Evolutionary conservation across 2,113 vertebrate genomes (phyloP).

Genomic region (Xerus inauris): DNA sequence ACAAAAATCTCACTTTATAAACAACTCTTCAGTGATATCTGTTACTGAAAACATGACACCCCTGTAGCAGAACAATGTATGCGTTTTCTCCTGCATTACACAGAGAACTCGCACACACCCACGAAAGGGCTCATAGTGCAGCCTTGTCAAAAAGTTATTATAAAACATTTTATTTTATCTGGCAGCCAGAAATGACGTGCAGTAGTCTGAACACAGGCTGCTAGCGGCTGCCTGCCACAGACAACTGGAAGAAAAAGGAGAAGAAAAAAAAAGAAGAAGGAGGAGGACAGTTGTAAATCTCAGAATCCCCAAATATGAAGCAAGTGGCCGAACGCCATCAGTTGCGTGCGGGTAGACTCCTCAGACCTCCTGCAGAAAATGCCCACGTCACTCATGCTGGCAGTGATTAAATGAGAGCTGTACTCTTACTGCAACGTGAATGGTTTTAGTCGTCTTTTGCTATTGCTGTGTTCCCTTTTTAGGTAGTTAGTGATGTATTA

Average conservation of each 20-base stretch:
- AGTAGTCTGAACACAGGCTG: constrained; percentile 46
- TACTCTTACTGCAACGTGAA: neutral
- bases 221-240: constrained; percentile 25
- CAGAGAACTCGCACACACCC: neutral
- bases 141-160: constrained; percentile 43
- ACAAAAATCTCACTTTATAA: constrained; percentile 64
- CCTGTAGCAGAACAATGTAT: neutral
- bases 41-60: neutral
- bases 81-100: neutral
- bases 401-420: neutral
- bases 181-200: constrained; percentile 57
- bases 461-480: constrained; percentile 11
- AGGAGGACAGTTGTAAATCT: neutral
- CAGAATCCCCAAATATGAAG: neutral
- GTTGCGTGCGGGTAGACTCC: neutral
- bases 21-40: constrained; percentile 1
- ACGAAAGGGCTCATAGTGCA: neutral
- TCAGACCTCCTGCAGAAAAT: neutral
- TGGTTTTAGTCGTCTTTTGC: neutral
- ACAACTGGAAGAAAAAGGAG: neutral
- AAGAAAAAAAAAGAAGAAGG: neutral
- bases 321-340: rapidly evolving
- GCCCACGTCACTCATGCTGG: neutral
- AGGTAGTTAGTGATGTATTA: neutral
- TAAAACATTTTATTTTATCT: constrained; percentile 61